Conservation (phyloP, 2,888 invertebrate genomes). For the Melieria crassipennis region DNA sequence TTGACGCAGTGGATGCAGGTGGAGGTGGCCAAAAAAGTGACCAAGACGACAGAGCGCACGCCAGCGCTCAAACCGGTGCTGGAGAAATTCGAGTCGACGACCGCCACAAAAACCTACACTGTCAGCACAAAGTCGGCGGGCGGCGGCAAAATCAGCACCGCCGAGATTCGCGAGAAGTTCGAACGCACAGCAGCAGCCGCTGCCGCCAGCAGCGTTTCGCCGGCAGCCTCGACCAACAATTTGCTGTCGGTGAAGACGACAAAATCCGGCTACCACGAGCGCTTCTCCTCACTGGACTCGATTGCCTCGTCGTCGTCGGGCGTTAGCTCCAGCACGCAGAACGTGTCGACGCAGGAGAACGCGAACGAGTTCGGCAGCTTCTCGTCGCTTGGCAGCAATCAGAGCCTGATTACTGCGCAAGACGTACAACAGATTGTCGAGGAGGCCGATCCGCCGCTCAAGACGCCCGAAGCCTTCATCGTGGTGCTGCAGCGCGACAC, state of each 20-base stretch:
- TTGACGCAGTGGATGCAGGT: conserved; percentile 58
- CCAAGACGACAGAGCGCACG: conserved; percentile 39
- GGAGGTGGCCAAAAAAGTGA: conserved; percentile 53
- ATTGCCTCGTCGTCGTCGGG: conserved; percentile 65
- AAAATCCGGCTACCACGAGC: conserved; percentile 58
- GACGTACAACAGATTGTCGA: conserved; percentile 74
- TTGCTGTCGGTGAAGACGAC: conserved; percentile 43
- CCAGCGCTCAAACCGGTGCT: conserved; percentile 42
- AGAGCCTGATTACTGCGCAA: conserved; percentile 66
- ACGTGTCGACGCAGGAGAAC: conserved; percentile 63
- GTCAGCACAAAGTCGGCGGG: conserved; percentile 43
- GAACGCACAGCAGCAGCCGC: conserved; percentile 54
- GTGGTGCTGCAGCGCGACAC: conserved; percentile 75
- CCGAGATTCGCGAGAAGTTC: conserved; percentile 65
- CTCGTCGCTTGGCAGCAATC: conserved; percentile 66
- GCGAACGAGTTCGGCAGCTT: conserved; percentile 66
- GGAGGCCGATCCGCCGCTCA: conserved; percentile 74
- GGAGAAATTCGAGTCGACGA: conserved; percentile 45
- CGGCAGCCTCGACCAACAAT: conserved; percentile 39
- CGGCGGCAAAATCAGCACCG: conserved; percentile 52
- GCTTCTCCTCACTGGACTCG: conserved; percentile 65
- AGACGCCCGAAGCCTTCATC: conserved; percentile 72
- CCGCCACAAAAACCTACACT: conserved; percentile 37
- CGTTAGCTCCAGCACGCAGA: conserved; percentile 63
- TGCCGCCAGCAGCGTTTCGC: conserved; percentile 32